Evolutionary conservation across 2,113 vertebrate species (phyloP).

Genomic region (Heterocephalus glaber): DNA sequence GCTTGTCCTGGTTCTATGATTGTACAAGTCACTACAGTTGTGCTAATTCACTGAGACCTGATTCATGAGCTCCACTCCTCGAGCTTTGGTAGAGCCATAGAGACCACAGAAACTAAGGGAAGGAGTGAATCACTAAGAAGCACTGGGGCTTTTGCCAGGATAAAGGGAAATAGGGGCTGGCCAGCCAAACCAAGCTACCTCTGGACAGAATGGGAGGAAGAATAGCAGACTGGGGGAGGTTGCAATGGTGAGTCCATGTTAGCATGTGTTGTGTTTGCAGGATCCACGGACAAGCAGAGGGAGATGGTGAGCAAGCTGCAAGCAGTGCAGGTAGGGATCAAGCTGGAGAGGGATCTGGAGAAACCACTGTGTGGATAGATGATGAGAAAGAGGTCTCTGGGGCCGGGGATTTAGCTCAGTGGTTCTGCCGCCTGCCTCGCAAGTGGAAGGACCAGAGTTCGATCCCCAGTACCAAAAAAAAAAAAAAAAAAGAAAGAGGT

Average conservation of each 20-base stretch:
- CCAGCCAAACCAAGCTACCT: neutral
- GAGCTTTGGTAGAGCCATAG: neutral
- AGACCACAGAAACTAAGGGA: neutral
- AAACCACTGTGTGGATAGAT: rapidly evolving
- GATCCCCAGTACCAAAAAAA: no score
- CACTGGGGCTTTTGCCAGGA: neutral
- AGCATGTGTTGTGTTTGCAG: neutral
- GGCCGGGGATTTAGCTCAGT: no score
- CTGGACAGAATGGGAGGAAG: neutral
- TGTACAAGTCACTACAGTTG: neutral
- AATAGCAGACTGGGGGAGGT: neutral
- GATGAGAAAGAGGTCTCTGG: neutral
- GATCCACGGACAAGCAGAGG: no score
- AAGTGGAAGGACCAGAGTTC: no score
- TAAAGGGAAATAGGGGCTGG: neutral
- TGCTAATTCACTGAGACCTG: neutral
- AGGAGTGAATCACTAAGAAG: neutral
- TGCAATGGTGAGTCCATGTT: neutral
- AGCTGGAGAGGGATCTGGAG: neutral
- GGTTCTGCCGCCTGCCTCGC: no score
- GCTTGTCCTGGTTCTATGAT: neutral
- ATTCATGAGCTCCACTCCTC: neutral
- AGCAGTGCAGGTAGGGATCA: neutral
- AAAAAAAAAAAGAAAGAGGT: no score
- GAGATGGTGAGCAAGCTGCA: neutral